These are phyloP conservation scores for Chelmon rostratus DNA, from an alignment of 2,797 vertebrate species.

Conservation along the genomic window DNA sequence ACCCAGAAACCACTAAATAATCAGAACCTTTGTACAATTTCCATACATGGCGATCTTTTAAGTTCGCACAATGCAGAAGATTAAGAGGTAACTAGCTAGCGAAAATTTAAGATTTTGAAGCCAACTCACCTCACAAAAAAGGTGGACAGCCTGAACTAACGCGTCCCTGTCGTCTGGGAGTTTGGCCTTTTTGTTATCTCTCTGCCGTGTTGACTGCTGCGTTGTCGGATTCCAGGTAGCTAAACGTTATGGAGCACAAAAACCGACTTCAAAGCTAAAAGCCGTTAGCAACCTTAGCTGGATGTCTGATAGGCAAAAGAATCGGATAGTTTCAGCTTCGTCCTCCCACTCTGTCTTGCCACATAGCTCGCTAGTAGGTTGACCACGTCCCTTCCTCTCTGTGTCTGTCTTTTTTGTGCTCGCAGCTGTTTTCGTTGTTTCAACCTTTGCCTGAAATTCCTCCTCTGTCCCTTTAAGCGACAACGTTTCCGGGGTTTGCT, in stretches of 20 bases:
- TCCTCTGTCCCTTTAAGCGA: constrained; percentile 85
- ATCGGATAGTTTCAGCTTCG: constrained; percentile 22
- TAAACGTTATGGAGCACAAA: constrained; percentile 28
- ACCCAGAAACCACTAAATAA: background rate
- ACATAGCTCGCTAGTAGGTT: constrained; percentile 59
- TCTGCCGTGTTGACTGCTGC: constrained; percentile 60
- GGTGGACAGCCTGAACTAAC: constrained; percentile 39
- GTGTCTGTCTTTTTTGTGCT: constrained; percentile 50
- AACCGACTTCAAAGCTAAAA: constrained; percentile 45
- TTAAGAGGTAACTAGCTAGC: background rate
- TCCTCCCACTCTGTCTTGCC: constrained; percentile 56
- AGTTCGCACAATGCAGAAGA: constrained; percentile 35
- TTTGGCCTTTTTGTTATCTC: constrained; percentile 75
- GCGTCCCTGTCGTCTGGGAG: constrained; percentile 62
- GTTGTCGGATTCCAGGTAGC: constrained; percentile 63
- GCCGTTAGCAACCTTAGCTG: constrained; percentile 20
- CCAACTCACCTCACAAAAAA: constrained; percentile 60
- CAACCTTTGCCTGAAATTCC: constrained; percentile 76
- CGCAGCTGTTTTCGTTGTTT: constrained; percentile 82
- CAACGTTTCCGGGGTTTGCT: constrained; percentile 84
- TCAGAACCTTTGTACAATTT: constrained; percentile 1
- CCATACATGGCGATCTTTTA: constrained; percentile 13
- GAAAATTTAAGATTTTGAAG: background rate
- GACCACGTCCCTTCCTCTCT: constrained; percentile 72
- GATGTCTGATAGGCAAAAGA: background rate